phyloP scores from a whole-genome alignment of 1,140 invertebrate species.

The Ectropis grisescens region DNA sequence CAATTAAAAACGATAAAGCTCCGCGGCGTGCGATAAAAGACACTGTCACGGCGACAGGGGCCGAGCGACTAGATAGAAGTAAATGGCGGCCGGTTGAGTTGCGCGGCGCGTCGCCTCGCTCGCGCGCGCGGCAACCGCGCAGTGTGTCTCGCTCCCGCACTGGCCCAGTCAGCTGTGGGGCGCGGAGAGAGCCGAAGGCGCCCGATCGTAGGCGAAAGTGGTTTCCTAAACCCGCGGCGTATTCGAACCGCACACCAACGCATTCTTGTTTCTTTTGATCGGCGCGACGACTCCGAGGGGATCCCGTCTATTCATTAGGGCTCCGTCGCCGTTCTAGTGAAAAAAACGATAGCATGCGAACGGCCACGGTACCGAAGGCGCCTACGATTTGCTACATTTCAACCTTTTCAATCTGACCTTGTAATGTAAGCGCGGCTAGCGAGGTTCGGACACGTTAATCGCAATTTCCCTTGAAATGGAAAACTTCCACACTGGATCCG shows the following conservation, averaged over 20 bases:
- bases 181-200: conserved; percentile 30
- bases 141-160: conserved; percentile 30
- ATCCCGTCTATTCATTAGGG: background rate
- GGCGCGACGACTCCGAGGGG: conserved; percentile 28
- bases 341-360: too few species aligned
- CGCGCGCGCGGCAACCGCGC: conserved; percentile 7
- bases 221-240: conserved; percentile 37
- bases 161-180: conserved; percentile 56
- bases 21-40: conserved; percentile 33
- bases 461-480: too few species aligned
- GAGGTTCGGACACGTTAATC: too few species aligned
- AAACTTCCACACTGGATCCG: too few species aligned
- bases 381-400: too few species aligned
- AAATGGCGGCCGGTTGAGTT: conserved; percentile 52
- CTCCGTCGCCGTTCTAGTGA: too few species aligned
- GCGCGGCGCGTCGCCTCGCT: conserved; percentile 43
- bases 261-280: conserved; percentile 45
- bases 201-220: conserved; percentile 54
- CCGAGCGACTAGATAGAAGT: conserved; percentile 54
- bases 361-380: conserved; percentile 1
- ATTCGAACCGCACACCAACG: conserved; percentile 15
- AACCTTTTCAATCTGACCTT: too few species aligned
- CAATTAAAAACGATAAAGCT: conserved; percentile 49
- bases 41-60: conserved; percentile 54
- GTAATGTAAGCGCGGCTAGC: too few species aligned